Conservation (phyloP, 2,888 invertebrate genomes). For the Dryomyza anilis region DNA sequence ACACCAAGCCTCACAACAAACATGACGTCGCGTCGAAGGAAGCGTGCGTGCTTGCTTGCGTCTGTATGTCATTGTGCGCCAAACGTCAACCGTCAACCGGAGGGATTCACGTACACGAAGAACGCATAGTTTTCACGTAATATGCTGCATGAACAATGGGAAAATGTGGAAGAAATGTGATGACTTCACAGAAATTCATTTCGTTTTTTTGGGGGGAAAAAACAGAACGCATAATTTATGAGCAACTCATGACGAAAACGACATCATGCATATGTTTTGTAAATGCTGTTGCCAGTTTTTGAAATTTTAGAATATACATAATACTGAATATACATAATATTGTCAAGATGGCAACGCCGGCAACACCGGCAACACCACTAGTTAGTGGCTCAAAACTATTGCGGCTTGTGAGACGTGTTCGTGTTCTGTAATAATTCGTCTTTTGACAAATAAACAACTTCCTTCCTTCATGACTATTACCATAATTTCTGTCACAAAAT, state of each 20-base stretch:
- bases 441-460: slow-evolving; percentile 34
- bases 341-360: not conserved
- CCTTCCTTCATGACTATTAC: not conserved
- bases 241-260: not conserved
- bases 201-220: too few relatives aligned
- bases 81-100: too few relatives aligned
- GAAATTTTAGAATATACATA: too few relatives aligned
- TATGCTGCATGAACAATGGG: too few relatives aligned
- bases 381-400: not conserved
- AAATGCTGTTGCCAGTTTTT: slow-evolving; percentile 3
- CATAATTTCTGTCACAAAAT: not conserved
- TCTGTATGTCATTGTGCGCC: too few relatives aligned
- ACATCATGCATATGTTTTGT: not conserved
- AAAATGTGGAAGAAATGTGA: slow-evolving; percentile 7
- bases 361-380: too few relatives aligned
- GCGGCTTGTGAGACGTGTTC: slow-evolving; percentile 21
- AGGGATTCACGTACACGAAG: too few relatives aligned
- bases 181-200: slow-evolving; percentile 20
- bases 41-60: slow-evolving; percentile 2
- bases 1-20: too few relatives aligned
- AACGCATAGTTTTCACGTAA: too few relatives aligned
- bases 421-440: slow-evolving; percentile 51
- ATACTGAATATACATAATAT: too few relatives aligned
- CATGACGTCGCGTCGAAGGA: not conserved
- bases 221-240: slow-evolving; percentile 1